phyloP scores from a whole-genome alignment of 2,113 vertebrate species.

The Sander lucioperca region DNA sequence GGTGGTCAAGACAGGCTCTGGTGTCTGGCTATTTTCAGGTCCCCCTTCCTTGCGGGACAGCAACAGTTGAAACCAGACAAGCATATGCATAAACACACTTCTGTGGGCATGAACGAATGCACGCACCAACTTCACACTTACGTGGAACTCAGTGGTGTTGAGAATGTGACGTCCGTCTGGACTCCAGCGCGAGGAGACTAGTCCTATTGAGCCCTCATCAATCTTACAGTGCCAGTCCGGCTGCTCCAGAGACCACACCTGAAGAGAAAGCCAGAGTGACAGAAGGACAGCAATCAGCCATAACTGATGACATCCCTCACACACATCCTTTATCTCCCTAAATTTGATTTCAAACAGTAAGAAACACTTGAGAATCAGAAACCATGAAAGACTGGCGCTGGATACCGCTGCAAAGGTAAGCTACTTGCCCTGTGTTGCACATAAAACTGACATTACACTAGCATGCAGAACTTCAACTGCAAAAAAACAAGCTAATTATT shows the following conservation, averaged over 20 bases:
- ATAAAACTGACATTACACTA: constrained; percentile 1
- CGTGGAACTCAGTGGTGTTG: constrained; percentile 98
- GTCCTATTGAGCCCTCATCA: constrained; percentile 95
- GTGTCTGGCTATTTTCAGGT: constrained; percentile 86
- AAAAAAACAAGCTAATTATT: not conserved
- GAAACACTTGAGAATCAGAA: constrained; percentile 39
- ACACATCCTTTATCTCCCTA: not conserved
- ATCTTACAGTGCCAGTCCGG: constrained; percentile 97
- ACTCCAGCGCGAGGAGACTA: constrained; percentile 96
- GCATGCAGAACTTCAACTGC: not conserved
- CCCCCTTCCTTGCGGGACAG: constrained; percentile 80
- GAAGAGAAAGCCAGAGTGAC: constrained; percentile 1
- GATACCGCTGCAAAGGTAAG: constrained; percentile 88
- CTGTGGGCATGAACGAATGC: constrained; percentile 58
- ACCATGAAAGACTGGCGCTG: constrained; percentile 87
- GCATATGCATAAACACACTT: constrained; percentile 71
- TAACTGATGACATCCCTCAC: constrained; percentile 36
- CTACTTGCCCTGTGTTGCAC: not conserved
- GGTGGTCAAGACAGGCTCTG: constrained; percentile 76
- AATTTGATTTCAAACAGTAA: constrained; percentile 38
- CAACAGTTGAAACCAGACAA: constrained; percentile 83
- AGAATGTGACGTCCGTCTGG: constrained; percentile 98
- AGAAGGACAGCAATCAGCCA: not conserved
- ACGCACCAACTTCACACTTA: constrained; percentile 86
- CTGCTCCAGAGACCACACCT: constrained; percentile 99